Evolutionary conservation across 2,113 vertebrate genomes (phyloP).

Genomic region (Anhinga rufa): DNA sequence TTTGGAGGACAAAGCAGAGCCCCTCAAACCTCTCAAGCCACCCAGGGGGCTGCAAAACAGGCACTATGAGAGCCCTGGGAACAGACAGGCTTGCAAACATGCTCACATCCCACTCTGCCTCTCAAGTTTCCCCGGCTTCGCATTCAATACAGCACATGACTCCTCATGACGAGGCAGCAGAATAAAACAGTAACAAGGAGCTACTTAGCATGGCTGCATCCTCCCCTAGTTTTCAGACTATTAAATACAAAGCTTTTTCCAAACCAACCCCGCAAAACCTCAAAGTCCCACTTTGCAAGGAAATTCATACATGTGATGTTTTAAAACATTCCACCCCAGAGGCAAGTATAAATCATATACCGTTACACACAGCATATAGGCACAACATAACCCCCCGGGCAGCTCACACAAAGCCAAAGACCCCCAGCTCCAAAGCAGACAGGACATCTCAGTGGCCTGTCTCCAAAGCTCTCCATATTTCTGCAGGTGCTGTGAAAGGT

Average conservation of each 20-base stretch:
- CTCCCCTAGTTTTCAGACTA: rapidly evolving
- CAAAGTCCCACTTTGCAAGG: not conserved
- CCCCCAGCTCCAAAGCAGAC: not conserved
- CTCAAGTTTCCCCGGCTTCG: not conserved
- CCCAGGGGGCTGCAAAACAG: not conserved
- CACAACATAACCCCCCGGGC: not conserved
- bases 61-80: not conserved
- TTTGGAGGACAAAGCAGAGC: not conserved
- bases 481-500: not conserved
- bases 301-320: rapidly evolving
- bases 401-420: not conserved
- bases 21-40: not conserved
- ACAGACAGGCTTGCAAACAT: not conserved
- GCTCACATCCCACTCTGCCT: not conserved
- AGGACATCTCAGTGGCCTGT: not conserved
- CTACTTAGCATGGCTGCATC: not conserved
- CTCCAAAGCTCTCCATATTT: rapidly evolving
- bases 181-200: not conserved
- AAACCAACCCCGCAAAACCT: not conserved
- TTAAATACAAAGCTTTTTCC: not conserved
- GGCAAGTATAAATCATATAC: rapidly evolving
- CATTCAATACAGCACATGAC: not conserved
- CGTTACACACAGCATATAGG: not conserved
- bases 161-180: rapidly evolving
- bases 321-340: not conserved